Evolutionary conservation across 2,888 invertebrate genomes (phyloP), one percentile per base, ranked within the genome.

Genomic region (Xiphydria camelus): DNA sequence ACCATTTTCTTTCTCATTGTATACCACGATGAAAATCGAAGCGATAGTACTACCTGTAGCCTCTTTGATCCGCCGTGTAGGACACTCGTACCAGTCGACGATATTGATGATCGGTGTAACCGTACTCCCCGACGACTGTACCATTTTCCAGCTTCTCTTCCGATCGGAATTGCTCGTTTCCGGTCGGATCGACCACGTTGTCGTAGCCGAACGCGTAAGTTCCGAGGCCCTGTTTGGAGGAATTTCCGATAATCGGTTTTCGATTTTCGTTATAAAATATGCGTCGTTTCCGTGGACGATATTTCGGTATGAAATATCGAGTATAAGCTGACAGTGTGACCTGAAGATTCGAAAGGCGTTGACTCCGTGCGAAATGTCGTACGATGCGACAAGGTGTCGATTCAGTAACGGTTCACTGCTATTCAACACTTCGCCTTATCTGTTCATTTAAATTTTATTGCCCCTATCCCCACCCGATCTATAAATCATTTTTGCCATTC

Each of bases 171-270:
- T 89, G 89, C 4, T 80, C 78, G 59, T 89, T 88, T 7, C 84
- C 82, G 4, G 67, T 68, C 0, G 82, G 77, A 65, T 89, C 88
- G 25, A 83, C 79, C 4, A 87, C 75, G 32, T 59, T 57, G 59
- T 88, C 85, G 64, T 86, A 89, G 9, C 88, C 87, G 65, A 86
- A 89, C 0, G 85, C 81, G 65, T 89, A 89, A 0, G 85, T 83
- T 14, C 85, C 84, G 14, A 82, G 80, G 21, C 83, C 83, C 78
- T 64, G 45, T 29, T 48, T 20, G 6, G 31, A 29, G n/a, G n/a
- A n/a, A n/a, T n/a, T n/a, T n/a, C n/a, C n/a, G n/a, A 20, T 3
- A 22, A 26, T 3, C 7, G 12, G 10, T 43, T 35, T 7, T 25
- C 20, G 19, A 23, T 37, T n/a, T n/a, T n/a, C n/a, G n/a, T n/a